Conservation (phyloP, 2,797 vertebrate species). For the Geotrypetes seraphini region DNA sequence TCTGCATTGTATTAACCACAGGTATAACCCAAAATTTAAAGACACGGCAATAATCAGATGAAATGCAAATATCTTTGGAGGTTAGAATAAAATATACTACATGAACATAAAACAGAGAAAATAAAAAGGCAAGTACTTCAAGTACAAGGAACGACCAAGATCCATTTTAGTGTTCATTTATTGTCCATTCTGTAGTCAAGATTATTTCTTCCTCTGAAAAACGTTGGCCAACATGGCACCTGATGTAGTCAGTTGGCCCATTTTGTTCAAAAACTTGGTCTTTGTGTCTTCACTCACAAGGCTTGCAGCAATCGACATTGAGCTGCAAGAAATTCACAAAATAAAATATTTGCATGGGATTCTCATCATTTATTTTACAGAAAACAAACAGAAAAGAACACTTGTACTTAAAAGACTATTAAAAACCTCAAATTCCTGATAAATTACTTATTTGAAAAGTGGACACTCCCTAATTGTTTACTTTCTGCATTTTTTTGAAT, state of each 20-base stretch:
- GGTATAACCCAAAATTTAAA: slow-evolving; percentile 59
- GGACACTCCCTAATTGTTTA: no score
- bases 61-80: slow-evolving; percentile 99
- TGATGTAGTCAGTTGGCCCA: slow-evolving; percentile 96
- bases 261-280: slow-evolving; percentile 98
- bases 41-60: slow-evolving; percentile 64
- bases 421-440: no score
- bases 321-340: slow-evolving; percentile 64
- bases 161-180: slow-evolving; percentile 57
- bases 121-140: slow-evolving; percentile 88
- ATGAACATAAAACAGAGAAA: slow-evolving; percentile 59
- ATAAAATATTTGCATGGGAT: no score
- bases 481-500: no score
- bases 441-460: no score
- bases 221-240: slow-evolving; percentile 97
- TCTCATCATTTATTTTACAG: no score
- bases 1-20: slow-evolving; percentile 63
- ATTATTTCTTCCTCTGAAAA: slow-evolving; percentile 96
- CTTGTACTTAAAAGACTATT: no score
- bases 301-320: slow-evolving; percentile 91
- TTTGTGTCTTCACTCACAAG: slow-evolving; percentile 96
- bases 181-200: slow-evolving; percentile 6
- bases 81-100: slow-evolving; percentile 77
- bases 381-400: no score
- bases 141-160: slow-evolving; percentile 74